Conservation (phyloP, 2,888 invertebrate genomes). For the Lysandra bellargus region DNA sequence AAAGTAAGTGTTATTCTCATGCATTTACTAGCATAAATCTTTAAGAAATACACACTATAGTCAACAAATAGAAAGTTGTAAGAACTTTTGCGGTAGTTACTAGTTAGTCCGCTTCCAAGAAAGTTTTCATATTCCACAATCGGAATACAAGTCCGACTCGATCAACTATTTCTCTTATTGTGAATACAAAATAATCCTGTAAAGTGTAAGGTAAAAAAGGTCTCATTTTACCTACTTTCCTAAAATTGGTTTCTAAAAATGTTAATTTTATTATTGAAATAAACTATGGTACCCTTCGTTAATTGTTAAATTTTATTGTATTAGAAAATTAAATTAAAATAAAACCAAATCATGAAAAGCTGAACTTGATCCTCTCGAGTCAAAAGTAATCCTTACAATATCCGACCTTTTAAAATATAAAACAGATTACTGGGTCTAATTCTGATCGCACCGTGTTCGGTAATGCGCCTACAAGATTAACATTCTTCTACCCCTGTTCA, state of each 20-base stretch:
- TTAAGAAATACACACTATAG: constrained; percentile 23
- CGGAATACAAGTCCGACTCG: neutral
- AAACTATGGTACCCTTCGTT: no score
- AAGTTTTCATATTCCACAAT: constrained; percentile 21
- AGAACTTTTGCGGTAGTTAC: constrained; percentile 22
- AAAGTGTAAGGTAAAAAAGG: neutral
- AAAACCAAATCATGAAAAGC: neutral
- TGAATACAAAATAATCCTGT: neutral
- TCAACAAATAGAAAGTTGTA: constrained; percentile 12
- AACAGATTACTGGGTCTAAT: constrained; percentile 38
- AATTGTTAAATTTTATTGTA: neutral
- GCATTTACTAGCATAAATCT: constrained; percentile 15
- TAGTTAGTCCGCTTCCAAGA: neutral
- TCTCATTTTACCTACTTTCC: no score
- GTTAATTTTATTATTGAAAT: no score
- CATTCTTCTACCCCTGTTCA: constrained; percentile 60
- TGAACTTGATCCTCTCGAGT: neutral
- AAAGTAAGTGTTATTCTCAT: constrained; percentile 22
- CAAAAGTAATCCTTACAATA: constrained; percentile 1
- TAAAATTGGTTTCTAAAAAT: no score
- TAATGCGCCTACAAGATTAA: constrained; percentile 64
- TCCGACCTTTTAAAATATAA: constrained; percentile 18
- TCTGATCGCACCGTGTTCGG: constrained; percentile 43
- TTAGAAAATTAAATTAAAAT: neutral
- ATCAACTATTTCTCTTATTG: constrained; percentile 1